These are phyloP conservation scores for Hydropsyche betteni DNA, from an alignment of 2,888 invertebrate species.

Conservation along the genomic window DNA sequence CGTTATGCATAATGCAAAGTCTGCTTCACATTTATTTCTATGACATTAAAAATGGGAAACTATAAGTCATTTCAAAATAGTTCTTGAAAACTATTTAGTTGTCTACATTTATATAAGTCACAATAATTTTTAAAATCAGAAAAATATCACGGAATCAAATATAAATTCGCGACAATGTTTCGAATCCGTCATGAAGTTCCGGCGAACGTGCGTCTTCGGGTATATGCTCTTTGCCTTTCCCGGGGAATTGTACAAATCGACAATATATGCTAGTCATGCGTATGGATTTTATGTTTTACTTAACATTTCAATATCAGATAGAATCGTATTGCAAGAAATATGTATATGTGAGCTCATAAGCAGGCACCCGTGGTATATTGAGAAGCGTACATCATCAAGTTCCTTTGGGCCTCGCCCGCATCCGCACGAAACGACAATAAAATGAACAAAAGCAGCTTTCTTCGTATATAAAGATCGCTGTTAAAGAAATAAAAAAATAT, in stretches of 20 bases:
- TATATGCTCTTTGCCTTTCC: no score
- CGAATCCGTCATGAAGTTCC: background rate
- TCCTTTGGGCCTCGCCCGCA: constrained; percentile 14
- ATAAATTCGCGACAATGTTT: background rate
- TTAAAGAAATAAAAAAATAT: background rate
- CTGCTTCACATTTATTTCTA: no score
- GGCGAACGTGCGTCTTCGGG: background rate
- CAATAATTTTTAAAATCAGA: no score
- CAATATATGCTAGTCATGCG: no score
- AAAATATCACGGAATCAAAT: background rate
- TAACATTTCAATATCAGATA: constrained; percentile 25
- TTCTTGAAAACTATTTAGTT: no score
- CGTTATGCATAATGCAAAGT: no score
- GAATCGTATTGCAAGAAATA: background rate
- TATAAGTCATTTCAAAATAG: no score
- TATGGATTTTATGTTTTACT: background rate
- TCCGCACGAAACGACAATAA: constrained; percentile 31
- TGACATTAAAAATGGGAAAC: no score
- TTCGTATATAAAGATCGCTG: background rate
- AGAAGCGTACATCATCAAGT: constrained; percentile 25
- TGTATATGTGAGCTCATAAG: background rate
- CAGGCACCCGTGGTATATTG: no score
- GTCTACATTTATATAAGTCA: no score
- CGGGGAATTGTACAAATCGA: no score
- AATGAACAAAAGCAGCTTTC: constrained; percentile 28